Conservation (phyloP, 2,113 vertebrate species). For the Corapipo altera region DNA sequence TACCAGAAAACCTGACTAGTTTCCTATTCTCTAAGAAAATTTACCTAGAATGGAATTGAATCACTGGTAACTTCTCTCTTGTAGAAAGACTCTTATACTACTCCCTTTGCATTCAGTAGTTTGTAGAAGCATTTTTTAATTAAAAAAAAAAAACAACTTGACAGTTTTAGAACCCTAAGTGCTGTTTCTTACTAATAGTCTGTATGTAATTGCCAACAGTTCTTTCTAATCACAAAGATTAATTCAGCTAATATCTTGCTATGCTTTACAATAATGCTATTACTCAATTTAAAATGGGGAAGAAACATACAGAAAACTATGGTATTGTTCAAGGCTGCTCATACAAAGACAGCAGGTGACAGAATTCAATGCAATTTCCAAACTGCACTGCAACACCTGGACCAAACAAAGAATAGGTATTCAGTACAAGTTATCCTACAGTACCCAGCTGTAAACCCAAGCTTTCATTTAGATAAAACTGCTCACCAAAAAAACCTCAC, state of each 20-base stretch:
- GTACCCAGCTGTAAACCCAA: background rate
- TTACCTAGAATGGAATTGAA: background rate
- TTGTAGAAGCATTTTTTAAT: background rate
- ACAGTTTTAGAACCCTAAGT: background rate
- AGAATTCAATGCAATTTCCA: constrained; percentile 20
- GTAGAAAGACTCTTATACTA: background rate
- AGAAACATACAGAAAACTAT: background rate
- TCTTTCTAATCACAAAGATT: background rate
- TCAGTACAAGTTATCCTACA: background rate
- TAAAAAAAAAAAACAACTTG: background rate
- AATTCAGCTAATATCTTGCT: background rate
- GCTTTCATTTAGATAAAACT: background rate
- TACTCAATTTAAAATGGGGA: background rate
- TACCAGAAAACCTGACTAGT: background rate
- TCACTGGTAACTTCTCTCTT: background rate
- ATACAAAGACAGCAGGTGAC: background rate
- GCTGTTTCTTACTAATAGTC: background rate
- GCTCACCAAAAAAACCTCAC: background rate
- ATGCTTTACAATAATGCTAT: background rate
- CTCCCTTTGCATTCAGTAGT: background rate
- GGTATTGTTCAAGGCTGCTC: constrained; percentile 16
- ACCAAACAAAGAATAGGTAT: background rate
- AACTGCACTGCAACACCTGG: background rate
- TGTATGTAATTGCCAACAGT: background rate
- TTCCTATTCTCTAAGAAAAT: background rate